These are phyloP conservation scores for Teinopalpus imperialis DNA, from an alignment of 2,888 invertebrate genomes.

Conservation along the genomic window DNA sequence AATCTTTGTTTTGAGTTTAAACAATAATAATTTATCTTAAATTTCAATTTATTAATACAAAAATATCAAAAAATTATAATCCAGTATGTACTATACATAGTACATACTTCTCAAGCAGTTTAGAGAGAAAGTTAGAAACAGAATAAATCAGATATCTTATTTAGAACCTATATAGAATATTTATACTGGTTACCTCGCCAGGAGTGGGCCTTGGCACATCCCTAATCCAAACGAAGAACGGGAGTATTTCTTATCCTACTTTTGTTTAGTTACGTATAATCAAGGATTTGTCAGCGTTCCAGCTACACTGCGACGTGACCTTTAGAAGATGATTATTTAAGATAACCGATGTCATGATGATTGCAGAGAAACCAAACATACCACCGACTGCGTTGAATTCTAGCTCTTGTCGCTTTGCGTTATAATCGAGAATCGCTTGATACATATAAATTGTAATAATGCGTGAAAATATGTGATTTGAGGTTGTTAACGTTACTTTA, in stretches of 20 bases:
- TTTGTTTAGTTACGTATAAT: slow-evolving; percentile 49
- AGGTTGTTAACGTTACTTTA: slow-evolving; percentile 10
- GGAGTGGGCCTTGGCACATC: slow-evolving; percentile 39
- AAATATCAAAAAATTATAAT: too few relatives aligned
- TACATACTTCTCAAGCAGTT: too few relatives aligned
- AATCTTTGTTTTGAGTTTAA: too few relatives aligned
- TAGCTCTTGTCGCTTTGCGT: background rate
- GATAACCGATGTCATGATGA: too few relatives aligned
- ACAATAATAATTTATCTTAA: too few relatives aligned
- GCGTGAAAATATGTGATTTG: background rate
- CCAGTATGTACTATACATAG: too few relatives aligned
- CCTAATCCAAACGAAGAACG: slow-evolving; percentile 46
- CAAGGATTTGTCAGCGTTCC: slow-evolving; percentile 38
- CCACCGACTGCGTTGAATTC: too few relatives aligned
- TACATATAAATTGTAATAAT: background rate
- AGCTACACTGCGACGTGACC: slow-evolving; percentile 24
- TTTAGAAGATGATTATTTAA: slow-evolving; percentile 4
- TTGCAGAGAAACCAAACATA: too few relatives aligned
- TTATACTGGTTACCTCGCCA: slow-evolving; percentile 54
- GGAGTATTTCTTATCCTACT: slow-evolving; percentile 41
- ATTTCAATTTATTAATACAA: too few relatives aligned
- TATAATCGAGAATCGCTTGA: background rate
- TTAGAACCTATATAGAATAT: too few relatives aligned
- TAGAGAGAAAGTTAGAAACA: too few relatives aligned
- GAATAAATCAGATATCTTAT: too few relatives aligned